These are phyloP conservation scores for Ammospiza maritima DNA, from an alignment of 2,797 vertebrate species.

Conservation along the genomic window DNA sequence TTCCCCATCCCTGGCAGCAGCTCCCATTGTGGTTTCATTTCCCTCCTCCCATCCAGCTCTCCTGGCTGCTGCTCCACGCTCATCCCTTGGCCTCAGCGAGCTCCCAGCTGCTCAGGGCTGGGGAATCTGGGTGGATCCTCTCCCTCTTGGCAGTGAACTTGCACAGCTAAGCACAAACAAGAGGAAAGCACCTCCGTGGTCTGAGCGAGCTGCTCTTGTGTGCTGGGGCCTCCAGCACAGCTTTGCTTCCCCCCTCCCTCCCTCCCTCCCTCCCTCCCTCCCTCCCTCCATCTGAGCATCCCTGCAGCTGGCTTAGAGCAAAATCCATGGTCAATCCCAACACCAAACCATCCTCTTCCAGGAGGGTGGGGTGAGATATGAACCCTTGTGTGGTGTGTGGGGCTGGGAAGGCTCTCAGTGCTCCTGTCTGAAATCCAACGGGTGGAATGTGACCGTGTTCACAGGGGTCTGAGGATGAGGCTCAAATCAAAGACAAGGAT, in stretches of 20 bases:
- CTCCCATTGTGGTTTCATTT: background rate
- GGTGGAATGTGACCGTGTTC: background rate
- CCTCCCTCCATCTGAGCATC: background rate
- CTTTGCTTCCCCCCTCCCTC: background rate
- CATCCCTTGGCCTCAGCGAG: background rate
- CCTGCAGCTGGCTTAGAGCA: background rate
- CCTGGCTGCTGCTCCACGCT: background rate
- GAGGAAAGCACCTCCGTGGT: background rate
- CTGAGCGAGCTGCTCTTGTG: background rate
- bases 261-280: no score
- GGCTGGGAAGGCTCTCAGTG: background rate
- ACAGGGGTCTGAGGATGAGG: no score
- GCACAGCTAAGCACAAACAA: background rate
- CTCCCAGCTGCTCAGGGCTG: background rate
- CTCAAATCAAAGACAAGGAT: no score
- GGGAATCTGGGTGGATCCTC: background rate
- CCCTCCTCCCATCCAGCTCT: background rate
- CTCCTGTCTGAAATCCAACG: rapidly evolving
- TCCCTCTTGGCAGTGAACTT: background rate
- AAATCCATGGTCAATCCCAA: rapidly evolving
- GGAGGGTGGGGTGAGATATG: background rate
- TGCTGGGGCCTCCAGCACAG: rapidly evolving
- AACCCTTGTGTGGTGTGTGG: rapidly evolving
- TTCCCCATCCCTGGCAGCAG: background rate
- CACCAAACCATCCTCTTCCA: background rate